phyloP scores from a whole-genome alignment of 2,113 vertebrate species.

The Channa maculata region DNA sequence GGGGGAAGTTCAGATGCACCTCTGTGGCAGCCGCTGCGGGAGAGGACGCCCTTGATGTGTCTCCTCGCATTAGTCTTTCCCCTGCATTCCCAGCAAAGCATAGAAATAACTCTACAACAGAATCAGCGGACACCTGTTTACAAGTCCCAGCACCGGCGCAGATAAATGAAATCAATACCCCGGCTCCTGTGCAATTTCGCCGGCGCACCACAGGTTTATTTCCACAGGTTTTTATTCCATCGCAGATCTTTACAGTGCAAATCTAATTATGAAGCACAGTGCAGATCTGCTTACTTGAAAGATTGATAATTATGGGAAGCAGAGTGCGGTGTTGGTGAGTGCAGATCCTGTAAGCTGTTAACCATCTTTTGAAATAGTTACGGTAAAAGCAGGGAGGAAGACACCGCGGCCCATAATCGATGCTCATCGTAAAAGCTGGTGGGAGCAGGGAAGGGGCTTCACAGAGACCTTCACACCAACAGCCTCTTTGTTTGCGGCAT shows the following conservation, averaged over 20 bases:
- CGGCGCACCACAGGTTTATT: not conserved
- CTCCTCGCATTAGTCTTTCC: conserved; percentile 57
- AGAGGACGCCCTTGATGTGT: conserved; percentile 64
- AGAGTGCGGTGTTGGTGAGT: conserved; percentile 47
- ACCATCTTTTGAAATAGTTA: conserved; percentile 44
- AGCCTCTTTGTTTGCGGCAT: conserved; percentile 2
- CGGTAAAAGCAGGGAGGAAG: conserved; percentile 59
- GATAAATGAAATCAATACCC: conserved; percentile 69
- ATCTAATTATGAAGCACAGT: conserved; percentile 51
- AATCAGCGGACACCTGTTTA: conserved; percentile 69
- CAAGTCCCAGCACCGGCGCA: conserved; percentile 48
- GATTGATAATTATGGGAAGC: conserved; percentile 49
- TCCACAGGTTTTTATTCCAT: conserved; percentile 43
- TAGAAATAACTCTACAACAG: conserved; percentile 38
- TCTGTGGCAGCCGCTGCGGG: conserved; percentile 37
- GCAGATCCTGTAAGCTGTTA: conserved; percentile 50
- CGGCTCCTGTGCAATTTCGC: conserved; percentile 45
- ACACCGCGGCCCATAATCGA: conserved; percentile 32
- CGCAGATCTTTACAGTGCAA: conserved; percentile 11
- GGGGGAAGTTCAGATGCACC: conserved; percentile 28
- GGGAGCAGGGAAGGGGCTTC: conserved; percentile 38
- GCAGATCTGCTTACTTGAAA: conserved; percentile 58
- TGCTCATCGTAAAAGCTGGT: conserved; percentile 49
- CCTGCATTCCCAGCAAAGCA: conserved; percentile 58
- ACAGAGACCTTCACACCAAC: conserved; percentile 2